Percentiles rank a stretch among this genome's conserved stretches.
These are phyloP conservation scores for Crematogaster levior DNA, from an alignment of 2,888 invertebrate species.

Conservation along the genomic window DNA sequence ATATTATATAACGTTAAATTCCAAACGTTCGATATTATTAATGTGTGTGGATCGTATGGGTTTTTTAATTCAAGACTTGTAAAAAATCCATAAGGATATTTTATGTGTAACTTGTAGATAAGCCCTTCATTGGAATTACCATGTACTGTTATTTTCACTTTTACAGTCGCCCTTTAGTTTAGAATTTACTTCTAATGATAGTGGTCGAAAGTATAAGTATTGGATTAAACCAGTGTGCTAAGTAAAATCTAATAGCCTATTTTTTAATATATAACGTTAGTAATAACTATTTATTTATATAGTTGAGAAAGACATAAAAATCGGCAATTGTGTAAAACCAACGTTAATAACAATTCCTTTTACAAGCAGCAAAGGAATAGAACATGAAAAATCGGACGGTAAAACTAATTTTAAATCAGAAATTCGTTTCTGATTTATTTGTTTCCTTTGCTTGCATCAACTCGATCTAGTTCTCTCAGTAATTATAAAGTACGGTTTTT, in stretches of 20 bases:
- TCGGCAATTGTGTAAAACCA: neutral
- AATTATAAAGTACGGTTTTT: neutral
- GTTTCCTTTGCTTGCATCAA: neutral
- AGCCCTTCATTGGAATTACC: no score
- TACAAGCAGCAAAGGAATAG: neutral
- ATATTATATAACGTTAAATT: conserved; percentile 61
- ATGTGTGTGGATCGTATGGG: neutral
- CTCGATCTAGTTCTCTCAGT: neutral
- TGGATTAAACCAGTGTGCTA: neutral
- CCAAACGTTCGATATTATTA: conserved; percentile 28
- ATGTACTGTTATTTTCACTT: no score
- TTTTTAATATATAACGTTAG: neutral
- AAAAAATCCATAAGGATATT: conserved; percentile 5
- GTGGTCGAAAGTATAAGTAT: neutral
- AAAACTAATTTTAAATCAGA: neutral
- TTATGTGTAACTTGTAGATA: no score
- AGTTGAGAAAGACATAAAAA: neutral
- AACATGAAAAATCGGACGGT: neutral
- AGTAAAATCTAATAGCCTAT: neutral
- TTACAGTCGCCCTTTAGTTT: no score
- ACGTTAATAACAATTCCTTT: neutral
- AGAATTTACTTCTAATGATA: no score
- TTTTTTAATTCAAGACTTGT: neutral
- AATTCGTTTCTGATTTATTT: neutral
- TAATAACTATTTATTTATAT: neutral